These are phyloP conservation scores for Upupa epops DNA, from an alignment of 2,113 vertebrate species.

Conservation along the genomic window DNA sequence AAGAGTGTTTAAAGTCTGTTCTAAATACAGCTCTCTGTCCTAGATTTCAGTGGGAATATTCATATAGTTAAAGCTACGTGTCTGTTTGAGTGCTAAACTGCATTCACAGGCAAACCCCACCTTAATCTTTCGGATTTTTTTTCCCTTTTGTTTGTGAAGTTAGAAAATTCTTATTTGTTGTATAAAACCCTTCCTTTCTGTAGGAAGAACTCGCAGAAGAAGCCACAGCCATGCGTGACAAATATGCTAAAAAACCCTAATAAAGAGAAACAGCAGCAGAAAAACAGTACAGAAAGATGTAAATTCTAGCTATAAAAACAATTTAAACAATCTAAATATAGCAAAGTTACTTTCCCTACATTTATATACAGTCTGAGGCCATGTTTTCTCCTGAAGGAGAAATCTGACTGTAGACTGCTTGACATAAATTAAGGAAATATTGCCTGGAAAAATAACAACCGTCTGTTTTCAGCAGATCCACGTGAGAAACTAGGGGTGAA, in stretches of 20 bases:
- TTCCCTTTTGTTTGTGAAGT: not conserved
- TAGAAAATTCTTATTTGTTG: not conserved
- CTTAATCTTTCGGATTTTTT: not conserved
- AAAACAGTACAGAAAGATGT: not conserved
- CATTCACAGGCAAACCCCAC: not conserved
- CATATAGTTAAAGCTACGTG: not conserved
- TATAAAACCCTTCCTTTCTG: not conserved
- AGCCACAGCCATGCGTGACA: not conserved
- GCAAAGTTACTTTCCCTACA: not conserved
- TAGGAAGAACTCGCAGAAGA: not conserved
- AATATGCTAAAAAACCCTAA: not conserved
- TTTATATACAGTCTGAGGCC: not conserved
- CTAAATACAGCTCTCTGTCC: not conserved
- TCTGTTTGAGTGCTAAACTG: not conserved
- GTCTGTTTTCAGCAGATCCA: conserved; percentile 21
- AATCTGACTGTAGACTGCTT: not conserved
- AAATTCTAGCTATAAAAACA: not conserved
- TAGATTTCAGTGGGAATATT: not conserved
- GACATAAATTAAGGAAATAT: conserved; percentile 28
- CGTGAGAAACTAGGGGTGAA: conserved; percentile 7
- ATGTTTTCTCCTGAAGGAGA: conserved; percentile 6
- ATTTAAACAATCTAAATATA: not conserved
- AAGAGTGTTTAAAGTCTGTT: conserved; percentile 19
- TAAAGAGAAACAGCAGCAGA: not conserved
- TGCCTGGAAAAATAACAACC: conserved; percentile 8